Conservation (phyloP, 2,888 invertebrate species). For the Schrankia costaestrigalis region DNA sequence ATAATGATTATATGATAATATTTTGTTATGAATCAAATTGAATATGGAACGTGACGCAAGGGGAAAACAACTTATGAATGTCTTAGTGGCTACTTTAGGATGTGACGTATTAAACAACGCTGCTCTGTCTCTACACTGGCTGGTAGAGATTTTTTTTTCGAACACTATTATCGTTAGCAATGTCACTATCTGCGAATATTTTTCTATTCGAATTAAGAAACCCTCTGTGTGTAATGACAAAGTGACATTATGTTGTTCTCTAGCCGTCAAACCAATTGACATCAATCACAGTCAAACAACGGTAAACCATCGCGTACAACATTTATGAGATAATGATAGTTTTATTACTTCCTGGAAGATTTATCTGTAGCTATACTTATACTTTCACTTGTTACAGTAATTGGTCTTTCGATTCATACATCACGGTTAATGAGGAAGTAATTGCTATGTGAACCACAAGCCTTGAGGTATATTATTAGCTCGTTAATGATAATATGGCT, state of each 20-base stretch:
- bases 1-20: constrained; percentile 64
- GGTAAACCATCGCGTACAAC: constrained; percentile 21
- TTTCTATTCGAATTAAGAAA: too few relatives aligned
- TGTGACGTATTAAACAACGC: too few relatives aligned
- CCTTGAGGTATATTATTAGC: too few relatives aligned
- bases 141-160: too few relatives aligned
- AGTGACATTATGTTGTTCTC: too few relatives aligned
- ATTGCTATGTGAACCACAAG: constrained; percentile 1
- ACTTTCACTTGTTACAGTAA: constrained; percentile 26
- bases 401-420: constrained; percentile 12
- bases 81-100: constrained; percentile 25
- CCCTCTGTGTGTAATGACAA: too few relatives aligned
- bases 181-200: too few relatives aligned
- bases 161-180: too few relatives aligned
- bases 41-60: constrained; percentile 54
- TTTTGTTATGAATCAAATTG: constrained; percentile 56
- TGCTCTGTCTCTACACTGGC: too few relatives aligned
- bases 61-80: constrained; percentile 49
- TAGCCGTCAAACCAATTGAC: too few relatives aligned
- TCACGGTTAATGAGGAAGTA: constrained; percentile 6
- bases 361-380: constrained; percentile 9
- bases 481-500: too few relatives aligned
- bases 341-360: constrained; percentile 31
- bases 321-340: constrained; percentile 27
- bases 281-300: too few relatives aligned